Percentiles rank a stretch among this genome's conserved stretches.
Conservation (phyloP, 2,888 invertebrate genomes). For the Cosmia pyralina region DNA sequence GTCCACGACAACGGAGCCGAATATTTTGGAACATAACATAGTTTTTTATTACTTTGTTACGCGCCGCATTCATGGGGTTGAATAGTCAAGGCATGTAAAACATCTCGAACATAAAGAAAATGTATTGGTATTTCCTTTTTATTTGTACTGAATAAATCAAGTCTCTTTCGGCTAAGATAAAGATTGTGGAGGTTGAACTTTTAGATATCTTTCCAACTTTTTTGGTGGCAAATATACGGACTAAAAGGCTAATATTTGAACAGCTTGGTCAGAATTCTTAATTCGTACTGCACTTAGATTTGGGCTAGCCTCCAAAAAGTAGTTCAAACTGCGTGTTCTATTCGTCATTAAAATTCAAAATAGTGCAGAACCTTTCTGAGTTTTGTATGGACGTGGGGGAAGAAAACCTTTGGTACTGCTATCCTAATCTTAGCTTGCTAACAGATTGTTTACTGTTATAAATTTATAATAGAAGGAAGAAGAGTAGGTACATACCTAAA, state of each 20-base stretch:
- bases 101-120: constrained; percentile 36
- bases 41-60: constrained; percentile 54
- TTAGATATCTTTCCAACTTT: constrained; percentile 31
- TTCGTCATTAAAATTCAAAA: neutral
- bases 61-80: constrained; percentile 30
- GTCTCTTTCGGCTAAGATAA: constrained; percentile 27
- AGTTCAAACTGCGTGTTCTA: neutral
- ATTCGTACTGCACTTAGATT: constrained; percentile 25
- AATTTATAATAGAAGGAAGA: neutral
- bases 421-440: neutral
- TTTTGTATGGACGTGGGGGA: too few species aligned
- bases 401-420: neutral
- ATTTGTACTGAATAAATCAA: constrained; percentile 45
- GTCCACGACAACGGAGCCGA: constrained; percentile 78
- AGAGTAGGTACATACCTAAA: neutral
- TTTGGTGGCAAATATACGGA: constrained; percentile 8
- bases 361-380: neutral
- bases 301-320: neutral
- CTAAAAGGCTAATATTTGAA: constrained; percentile 20
- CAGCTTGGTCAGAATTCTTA: constrained; percentile 38
- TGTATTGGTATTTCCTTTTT: constrained; percentile 46
- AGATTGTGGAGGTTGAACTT: constrained; percentile 31
- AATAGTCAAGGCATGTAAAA: constrained; percentile 37
- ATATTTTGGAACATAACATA: constrained; percentile 74
- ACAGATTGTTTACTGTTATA: too few species aligned